Evolutionary conservation across 1,140 invertebrate genomes (phyloP), one percentile per base, ranked within the genome.

Genomic region (Pseudomyrmex flavicornis): DNA sequence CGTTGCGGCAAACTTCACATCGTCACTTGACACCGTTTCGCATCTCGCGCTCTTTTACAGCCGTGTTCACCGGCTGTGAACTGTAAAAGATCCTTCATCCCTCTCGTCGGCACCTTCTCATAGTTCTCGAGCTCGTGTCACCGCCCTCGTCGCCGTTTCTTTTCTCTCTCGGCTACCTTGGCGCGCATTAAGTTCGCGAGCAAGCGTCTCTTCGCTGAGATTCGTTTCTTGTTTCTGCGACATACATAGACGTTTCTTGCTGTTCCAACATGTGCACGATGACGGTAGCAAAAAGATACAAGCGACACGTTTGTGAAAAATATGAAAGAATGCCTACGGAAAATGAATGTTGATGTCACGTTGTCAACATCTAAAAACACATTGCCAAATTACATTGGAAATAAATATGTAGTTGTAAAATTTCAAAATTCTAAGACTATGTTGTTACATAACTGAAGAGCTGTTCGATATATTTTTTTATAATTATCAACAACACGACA

Each of bases 81-180:
- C 66, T 59, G 66, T 80, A 72, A 80, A 80, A 80, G 76, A 70
- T 72, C 44, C 65, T 69, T 79, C 66, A 79, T 70, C 20, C 22
- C 74, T 46, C 72, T 75, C 46, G n/a, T 44, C 74, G 63, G 48
- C 66, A 66, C 74, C 61, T 44, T 35, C 35, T 35, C 61, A 63
- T 75, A 63, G 35, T 59, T 59, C 56, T 48, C 44, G 20, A 70
- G 20, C 63, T 46, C 65, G 46, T 48, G 48, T 80, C 76, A 12
- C 15, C 20, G 22, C n/a, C 2, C 10, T 70, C 54, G 17, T 12
- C 12, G 17, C 10, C 12, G 10, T 70, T 35, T 59, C 65, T 70
- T 70, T 50, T 58, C 20, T 69, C 9, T 26, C 52, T 15, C 3
- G 10, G 26, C 46, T 65, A 76, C 26, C 26, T 76, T 63, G 5